Conservation (phyloP, 2,888 invertebrate species). For the Drosophila anomalata region DNA sequence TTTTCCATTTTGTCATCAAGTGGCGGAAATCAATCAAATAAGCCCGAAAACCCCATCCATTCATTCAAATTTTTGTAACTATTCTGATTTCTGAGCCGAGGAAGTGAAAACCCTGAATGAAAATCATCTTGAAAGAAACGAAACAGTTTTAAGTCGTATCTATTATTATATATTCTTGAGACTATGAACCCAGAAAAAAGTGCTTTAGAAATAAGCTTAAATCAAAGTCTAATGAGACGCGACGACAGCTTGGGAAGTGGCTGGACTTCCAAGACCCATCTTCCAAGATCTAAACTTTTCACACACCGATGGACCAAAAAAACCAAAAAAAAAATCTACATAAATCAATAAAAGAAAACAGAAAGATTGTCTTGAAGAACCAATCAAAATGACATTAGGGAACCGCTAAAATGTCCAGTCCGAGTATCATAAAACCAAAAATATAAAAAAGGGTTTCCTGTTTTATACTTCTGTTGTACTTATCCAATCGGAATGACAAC, state of each 20-base stretch:
- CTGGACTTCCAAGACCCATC: neutral
- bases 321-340: slow-evolving; percentile 23
- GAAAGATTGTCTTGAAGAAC: slow-evolving; percentile 33
- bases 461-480: slow-evolving; percentile 7
- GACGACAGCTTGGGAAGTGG: slow-evolving; percentile 36
- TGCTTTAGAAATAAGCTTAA: slow-evolving; percentile 11
- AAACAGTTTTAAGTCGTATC: slow-evolving; percentile 11
- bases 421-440: slow-evolving; percentile 31
- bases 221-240: slow-evolving; percentile 39
- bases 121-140: slow-evolving; percentile 20
- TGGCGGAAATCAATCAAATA: slow-evolving; percentile 37
- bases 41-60: neutral
- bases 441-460: slow-evolving; percentile 16
- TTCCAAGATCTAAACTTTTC: slow-evolving; percentile 14
- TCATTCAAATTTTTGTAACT: slow-evolving; percentile 1
- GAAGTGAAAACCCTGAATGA: slow-evolving; percentile 38
- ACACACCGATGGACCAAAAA: slow-evolving; percentile 5
- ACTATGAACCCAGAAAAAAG: slow-evolving; percentile 11
- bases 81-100: neutral
- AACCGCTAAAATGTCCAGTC: slow-evolving; percentile 61
- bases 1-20: slow-evolving; percentile 14
- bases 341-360: slow-evolving; percentile 48
- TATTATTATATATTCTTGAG: slow-evolving; percentile 13
- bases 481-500: neutral
- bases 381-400: slow-evolving; percentile 65